These are phyloP conservation scores for Stenurella melanura DNA, from an alignment of 2,888 invertebrate species.

Conservation along the genomic window DNA sequence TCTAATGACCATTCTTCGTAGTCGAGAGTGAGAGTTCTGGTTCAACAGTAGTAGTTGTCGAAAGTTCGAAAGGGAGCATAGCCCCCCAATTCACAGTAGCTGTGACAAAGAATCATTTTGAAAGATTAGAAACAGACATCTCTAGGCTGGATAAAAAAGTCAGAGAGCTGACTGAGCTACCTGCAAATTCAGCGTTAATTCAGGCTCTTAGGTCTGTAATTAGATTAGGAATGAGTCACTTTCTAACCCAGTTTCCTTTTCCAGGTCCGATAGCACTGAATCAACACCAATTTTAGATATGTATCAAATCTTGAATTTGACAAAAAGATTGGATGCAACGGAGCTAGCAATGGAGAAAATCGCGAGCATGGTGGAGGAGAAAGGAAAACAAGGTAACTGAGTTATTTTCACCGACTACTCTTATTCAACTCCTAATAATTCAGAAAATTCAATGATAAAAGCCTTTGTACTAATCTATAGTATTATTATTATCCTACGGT, in stretches of 20 bases:
- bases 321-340: conserved; percentile 79
- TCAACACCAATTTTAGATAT: conserved; percentile 75
- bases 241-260: neutral
- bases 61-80: conserved; percentile 53
- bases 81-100: conserved; percentile 64
- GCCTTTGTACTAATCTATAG: too few species aligned
- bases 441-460: too few species aligned
- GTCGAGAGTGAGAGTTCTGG: conserved; percentile 44
- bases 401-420: too few species aligned
- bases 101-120: conserved; percentile 65
- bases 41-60: conserved; percentile 57
- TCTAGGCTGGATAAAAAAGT: conserved; percentile 70
- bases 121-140: conserved; percentile 70
- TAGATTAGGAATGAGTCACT: too few species aligned
- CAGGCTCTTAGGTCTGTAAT: conserved; percentile 67
- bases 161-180: conserved; percentile 69
- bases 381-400: conserved; percentile 71
- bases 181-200: conserved; percentile 72
- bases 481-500: too few species aligned
- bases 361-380: conserved; percentile 78
- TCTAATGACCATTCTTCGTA: conserved; percentile 25
- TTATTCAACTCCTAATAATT: too few species aligned
- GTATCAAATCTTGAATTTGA: conserved; percentile 80
- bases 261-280: neutral
- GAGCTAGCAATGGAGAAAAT: conserved; percentile 79